These are phyloP conservation scores for Drosophila mayri DNA, from an alignment of 1,140 invertebrate genomes.

Conservation along the genomic window DNA sequence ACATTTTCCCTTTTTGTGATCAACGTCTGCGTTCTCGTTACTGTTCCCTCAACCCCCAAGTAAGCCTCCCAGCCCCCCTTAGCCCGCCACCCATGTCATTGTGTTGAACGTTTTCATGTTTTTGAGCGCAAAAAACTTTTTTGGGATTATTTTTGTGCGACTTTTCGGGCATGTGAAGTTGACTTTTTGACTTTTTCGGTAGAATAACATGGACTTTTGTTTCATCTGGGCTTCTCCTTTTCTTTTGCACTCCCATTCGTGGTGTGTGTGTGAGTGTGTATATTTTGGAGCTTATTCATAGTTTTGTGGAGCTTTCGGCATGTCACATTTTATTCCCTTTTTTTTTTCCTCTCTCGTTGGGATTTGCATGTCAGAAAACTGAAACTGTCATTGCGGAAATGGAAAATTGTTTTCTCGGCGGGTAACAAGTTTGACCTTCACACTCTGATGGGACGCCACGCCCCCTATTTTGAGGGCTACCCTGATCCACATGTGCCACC, in stretches of 20 bases:
- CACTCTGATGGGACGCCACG: constrained; percentile 47
- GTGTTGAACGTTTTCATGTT: constrained; percentile 76
- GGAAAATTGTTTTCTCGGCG: constrained; percentile 47
- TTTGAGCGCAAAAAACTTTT: constrained; percentile 76
- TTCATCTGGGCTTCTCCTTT: constrained; percentile 57
- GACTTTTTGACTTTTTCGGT: constrained; percentile 79
- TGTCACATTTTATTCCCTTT: constrained; percentile 34
- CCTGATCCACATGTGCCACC: constrained; percentile 24
- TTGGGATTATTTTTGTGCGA: constrained; percentile 80
- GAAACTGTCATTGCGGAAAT: constrained; percentile 43
- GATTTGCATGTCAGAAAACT: constrained; percentile 36
- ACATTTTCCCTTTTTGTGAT: constrained; percentile 80
- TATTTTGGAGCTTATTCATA: constrained; percentile 41
- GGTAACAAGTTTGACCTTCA: constrained; percentile 58
- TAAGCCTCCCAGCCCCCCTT: constrained; percentile 5
- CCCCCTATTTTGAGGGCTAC: constrained; percentile 15
- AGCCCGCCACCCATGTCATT: constrained; percentile 50
- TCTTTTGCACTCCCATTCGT: constrained; percentile 26
- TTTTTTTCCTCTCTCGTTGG: neutral
- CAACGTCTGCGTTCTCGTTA: constrained; percentile 53
- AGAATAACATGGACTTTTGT: constrained; percentile 82
- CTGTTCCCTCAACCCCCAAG: constrained; percentile 17
- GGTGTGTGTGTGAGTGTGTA: neutral
- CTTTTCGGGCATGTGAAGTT: constrained; percentile 79
- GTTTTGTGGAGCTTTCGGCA: constrained; percentile 40